Base-by-base conservation (phyloP, 1,140 invertebrate genomes). In the Pseudoatta argentina region DNA sequence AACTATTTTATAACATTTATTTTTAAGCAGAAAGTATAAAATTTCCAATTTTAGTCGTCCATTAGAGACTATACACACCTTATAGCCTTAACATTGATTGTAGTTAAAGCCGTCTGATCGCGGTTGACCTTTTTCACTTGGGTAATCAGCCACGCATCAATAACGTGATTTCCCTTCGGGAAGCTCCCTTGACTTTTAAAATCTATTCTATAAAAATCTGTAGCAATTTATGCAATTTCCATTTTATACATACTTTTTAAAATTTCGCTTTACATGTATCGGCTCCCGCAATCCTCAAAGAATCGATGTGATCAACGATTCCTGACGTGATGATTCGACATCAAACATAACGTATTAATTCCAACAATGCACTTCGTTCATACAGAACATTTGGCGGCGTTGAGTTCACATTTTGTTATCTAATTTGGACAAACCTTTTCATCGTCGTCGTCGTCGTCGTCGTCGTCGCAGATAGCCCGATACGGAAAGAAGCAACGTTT, bases 351-450 rank as follows among this genome's bases (percentile, higher is more conserved):
- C 39, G 39, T 55, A 14, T 72, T 55, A 75, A 63, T 73, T 61
- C 7, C 34, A 48, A 51, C 14, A 39, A 63, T 2, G 3, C 18
- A 72, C 30, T 73, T 83, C 27, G 55, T 24, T 18, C 39, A 8
- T 5, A 8, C 3, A 44, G 30, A 69, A 71, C 21, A 72, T 53
- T 24, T 51, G 53, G 55, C 5, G 39, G 8, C 21, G 4, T 57
- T 81, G 39, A 55, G 61, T 61, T 34, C 66, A 73, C 24, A n/a
- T n/a, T 61, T 73, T 27, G n/a, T 51, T 83, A 75, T 83, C 79
- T 73, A 83, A 75, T 73, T 67, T 21, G 55, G 18, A 30, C 34
- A 27, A 82, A 82, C 14, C 79, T 82, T 82, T 82, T 30, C 27
- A 3, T 30, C 27, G 27, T 82, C 14, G 64, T 79, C 18, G 48